Percentiles rank a stretch among this genome's conserved stretches.
Evolutionary conservation across 2,113 vertebrate species (phyloP).

Genomic region (Drymodes brunneopygia): DNA sequence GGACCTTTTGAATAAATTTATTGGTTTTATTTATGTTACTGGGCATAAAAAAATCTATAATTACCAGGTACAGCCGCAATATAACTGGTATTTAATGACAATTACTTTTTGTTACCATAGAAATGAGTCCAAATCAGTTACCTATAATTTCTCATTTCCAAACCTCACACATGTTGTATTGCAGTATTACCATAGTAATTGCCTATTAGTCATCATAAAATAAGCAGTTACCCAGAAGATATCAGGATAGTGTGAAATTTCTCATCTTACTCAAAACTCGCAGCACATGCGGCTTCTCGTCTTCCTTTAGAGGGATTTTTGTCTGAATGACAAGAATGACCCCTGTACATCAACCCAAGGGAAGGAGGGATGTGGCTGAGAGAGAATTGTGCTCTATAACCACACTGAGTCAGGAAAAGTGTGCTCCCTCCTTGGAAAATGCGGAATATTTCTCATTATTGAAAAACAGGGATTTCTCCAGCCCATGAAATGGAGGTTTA

Average conservation of each 20-base stretch:
- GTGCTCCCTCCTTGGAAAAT: not conserved
- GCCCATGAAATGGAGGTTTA: not conserved
- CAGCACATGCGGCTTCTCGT: not conserved
- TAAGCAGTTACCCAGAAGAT: slow-evolving; percentile 78
- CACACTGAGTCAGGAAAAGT: not conserved
- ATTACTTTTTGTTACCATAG: slow-evolving; percentile 86
- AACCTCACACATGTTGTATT: slow-evolving; percentile 77
- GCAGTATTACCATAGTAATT: slow-evolving; percentile 84
- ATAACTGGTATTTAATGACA: slow-evolving; percentile 82
- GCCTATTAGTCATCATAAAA: slow-evolving; percentile 84
- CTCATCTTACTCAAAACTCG: slow-evolving; percentile 68
- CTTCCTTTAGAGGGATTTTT: not conserved
- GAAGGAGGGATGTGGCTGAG: not conserved
- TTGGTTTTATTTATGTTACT: slow-evolving; percentile 81
- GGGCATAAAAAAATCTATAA: slow-evolving; percentile 80
- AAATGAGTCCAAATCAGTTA: slow-evolving; percentile 80
- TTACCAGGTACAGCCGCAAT: slow-evolving; percentile 75
- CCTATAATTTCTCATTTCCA: slow-evolving; percentile 81
- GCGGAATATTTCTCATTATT: not conserved
- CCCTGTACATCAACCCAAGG: not conserved
- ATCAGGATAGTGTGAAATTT: slow-evolving; percentile 75
- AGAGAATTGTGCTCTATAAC: not conserved
- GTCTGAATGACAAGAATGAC: not conserved
- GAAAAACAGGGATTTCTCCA: not conserved
- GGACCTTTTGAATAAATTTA: slow-evolving; percentile 79